phyloP scores from a whole-genome alignment of 1,140 invertebrate species.

The Polypedilum pembai region DNA sequence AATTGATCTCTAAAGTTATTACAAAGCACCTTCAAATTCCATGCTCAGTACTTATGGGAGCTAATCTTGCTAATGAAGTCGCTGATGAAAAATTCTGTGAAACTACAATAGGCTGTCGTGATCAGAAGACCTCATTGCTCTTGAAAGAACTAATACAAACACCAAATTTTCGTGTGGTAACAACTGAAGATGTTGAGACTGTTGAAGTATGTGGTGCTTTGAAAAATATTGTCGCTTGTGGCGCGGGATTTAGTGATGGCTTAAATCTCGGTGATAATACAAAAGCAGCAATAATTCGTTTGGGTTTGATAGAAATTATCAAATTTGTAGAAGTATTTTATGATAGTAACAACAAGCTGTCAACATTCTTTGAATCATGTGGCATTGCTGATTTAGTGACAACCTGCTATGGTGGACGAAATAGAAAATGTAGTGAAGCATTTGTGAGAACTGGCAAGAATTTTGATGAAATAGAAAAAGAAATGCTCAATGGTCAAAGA shows the following conservation, averaged over 20 bases:
- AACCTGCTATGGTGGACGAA: constrained; percentile 96
- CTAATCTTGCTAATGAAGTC: constrained; percentile 92
- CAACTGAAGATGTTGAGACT: constrained; percentile 90
- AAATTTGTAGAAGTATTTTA: constrained; percentile 87
- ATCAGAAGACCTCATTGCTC: constrained; percentile 63
- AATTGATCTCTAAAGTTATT: constrained; percentile 95
- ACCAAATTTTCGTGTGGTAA: constrained; percentile 90
- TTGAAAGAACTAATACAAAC: constrained; percentile 90
- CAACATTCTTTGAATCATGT: constrained; percentile 98
- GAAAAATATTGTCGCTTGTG: constrained; percentile 98
- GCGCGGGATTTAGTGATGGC: constrained; percentile 95
- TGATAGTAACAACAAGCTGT: constrained; percentile 65
- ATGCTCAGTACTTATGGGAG: constrained; percentile 94
- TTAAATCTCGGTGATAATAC: constrained; percentile 94
- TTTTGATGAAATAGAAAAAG: constrained; percentile 83
- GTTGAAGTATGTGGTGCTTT: constrained; percentile 98
- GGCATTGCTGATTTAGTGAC: constrained; percentile 98
- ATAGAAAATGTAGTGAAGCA: constrained; percentile 89
- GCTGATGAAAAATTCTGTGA: constrained; percentile 97
- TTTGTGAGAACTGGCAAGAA: constrained; percentile 90
- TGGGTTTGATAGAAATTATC: constrained; percentile 98
- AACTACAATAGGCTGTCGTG: constrained; percentile 91
- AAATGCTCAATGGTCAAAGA: constrained; percentile 97
- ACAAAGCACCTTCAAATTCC: constrained; percentile 74
- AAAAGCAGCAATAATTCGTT: constrained; percentile 94